Conservation (phyloP, 1,140 invertebrate species). For the Parapsyche elsis region DNA sequence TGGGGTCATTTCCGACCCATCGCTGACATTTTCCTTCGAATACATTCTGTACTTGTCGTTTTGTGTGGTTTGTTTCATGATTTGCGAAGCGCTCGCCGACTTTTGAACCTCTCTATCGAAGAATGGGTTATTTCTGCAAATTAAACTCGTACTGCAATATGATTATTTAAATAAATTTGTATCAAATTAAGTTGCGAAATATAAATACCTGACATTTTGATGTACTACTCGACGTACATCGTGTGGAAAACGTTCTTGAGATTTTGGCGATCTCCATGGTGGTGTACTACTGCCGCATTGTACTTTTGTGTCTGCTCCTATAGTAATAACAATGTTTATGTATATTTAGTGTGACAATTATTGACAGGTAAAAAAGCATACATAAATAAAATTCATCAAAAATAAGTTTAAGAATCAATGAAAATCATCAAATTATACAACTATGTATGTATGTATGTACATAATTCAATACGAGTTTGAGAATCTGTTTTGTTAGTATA, state of each 20-base stretch:
- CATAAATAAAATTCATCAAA: too few relatives aligned
- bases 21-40: slow-evolving; percentile 58
- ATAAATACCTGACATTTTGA: slow-evolving; percentile 41
- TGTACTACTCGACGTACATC: slow-evolving; percentile 45
- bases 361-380: too few relatives aligned
- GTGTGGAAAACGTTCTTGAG: slow-evolving; percentile 53
- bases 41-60: slow-evolving; percentile 52
- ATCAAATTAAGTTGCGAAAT: neutral
- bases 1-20: slow-evolving; percentile 59
- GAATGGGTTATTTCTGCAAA: slow-evolving; percentile 66
- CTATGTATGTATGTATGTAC: too few relatives aligned
- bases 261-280: slow-evolving; percentile 53
- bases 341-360: too few relatives aligned
- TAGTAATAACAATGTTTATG: too few relatives aligned
- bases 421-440: too few relatives aligned
- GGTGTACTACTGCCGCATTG: slow-evolving; percentile 46
- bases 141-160: neutral
- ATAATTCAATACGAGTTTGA: too few relatives aligned
- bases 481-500: too few relatives aligned
- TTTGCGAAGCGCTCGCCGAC: slow-evolving; percentile 68
- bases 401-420: too few relatives aligned
- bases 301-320: slow-evolving; percentile 46
- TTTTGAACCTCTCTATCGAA: slow-evolving; percentile 68
- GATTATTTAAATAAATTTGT: neutral
- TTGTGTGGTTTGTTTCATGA: slow-evolving; percentile 55